These are phyloP conservation scores for Chiroxiphia lanceolata DNA, from an alignment of 2,797 vertebrate genomes.

Conservation along the genomic window DNA sequence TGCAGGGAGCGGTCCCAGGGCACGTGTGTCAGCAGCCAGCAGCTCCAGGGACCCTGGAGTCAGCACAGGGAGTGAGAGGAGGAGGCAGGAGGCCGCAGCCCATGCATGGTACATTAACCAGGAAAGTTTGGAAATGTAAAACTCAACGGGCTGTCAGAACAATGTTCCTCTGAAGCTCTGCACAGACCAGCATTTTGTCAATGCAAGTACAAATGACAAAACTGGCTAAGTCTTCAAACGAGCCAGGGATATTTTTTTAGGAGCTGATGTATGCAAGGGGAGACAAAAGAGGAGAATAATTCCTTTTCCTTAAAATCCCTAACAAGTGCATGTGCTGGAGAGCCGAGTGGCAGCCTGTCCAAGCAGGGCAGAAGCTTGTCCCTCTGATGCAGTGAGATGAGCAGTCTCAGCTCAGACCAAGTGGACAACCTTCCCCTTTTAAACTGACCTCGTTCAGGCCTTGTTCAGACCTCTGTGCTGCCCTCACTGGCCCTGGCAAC, in stretches of 20 bases:
- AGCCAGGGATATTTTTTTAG: neutral
- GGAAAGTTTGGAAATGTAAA: neutral
- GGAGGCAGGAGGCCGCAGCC: neutral
- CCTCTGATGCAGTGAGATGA: neutral
- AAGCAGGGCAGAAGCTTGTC: neutral
- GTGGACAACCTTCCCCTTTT: accelerated
- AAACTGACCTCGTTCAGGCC: accelerated
- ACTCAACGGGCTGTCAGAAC: slow-evolving; percentile 57
- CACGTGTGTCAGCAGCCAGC: neutral
- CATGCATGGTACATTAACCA: slow-evolving; percentile 24
- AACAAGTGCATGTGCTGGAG: neutral
- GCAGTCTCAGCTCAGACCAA: neutral
- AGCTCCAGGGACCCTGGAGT: neutral
- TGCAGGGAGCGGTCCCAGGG: neutral
- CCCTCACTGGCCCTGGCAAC: neutral
- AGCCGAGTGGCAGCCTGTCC: neutral
- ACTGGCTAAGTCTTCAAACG: slow-evolving; percentile 11
- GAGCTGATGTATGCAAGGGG: neutral
- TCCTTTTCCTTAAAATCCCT: neutral
- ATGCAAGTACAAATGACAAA: slow-evolving; percentile 24
- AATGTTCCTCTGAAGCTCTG: neutral
- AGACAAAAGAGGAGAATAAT: neutral
- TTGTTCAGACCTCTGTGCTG: neutral
- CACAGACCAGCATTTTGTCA: slow-evolving; percentile 16
- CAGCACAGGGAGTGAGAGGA: neutral